A percentile compares a stretch with the other conserved stretches of the same genome.
phyloP scores from a whole-genome alignment of 2,113 vertebrate genomes.

The Setophaga petechia region DNA sequence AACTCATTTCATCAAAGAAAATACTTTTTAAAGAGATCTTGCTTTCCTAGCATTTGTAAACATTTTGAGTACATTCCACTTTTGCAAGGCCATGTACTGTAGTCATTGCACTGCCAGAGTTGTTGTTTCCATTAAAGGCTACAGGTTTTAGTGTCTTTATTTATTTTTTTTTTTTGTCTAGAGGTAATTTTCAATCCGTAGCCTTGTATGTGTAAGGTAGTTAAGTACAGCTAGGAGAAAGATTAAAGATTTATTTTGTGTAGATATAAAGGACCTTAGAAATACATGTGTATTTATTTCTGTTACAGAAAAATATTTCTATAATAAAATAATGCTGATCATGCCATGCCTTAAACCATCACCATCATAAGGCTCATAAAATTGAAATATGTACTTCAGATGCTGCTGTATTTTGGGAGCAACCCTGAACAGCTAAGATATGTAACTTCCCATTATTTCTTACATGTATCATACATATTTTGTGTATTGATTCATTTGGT shows the following conservation, averaged over 20 bases:
- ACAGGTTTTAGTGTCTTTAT: neutral
- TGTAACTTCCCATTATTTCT: neutral
- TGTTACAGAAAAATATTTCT: constrained; percentile 10
- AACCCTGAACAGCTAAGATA: neutral
- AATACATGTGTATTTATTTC: neutral
- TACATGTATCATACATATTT: neutral
- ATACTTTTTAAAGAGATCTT: neutral
- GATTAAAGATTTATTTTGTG: neutral
- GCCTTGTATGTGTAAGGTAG: neutral
- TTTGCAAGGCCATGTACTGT: neutral
- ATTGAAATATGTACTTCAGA: neutral
- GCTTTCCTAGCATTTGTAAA: neutral
- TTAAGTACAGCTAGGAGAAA: neutral
- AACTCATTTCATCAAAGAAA: neutral
- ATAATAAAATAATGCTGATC: neutral
- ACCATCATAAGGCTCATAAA: neutral
- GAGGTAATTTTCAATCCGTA: neutral
- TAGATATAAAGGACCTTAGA: neutral
- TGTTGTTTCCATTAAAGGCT: neutral
- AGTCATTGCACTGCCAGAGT: neutral
- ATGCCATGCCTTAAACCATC: constrained; percentile 4
- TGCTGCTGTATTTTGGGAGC: neutral
- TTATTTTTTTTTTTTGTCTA: neutral
- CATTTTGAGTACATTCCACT: neutral
- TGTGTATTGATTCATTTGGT: neutral